Evolutionary conservation across 2,888 invertebrate genomes (phyloP), one percentile per base, ranked within the genome.

Genomic region (Yponomeuta evonymella): DNA sequence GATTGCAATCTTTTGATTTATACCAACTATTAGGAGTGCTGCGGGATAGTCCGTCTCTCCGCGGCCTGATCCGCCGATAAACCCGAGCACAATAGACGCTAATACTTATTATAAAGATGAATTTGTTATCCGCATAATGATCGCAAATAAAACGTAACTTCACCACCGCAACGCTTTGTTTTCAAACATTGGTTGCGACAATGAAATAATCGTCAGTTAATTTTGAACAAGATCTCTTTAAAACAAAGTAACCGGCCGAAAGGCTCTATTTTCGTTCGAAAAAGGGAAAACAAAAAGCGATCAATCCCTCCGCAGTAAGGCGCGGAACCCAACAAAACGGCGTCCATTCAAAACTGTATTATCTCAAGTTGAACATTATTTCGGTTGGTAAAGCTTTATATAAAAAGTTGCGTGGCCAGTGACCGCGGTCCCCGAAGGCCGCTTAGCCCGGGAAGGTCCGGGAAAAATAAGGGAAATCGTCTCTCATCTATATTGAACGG

Each of bases 1-100:
- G 91, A 92, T 91, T 90, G 92, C 90, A 90, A 92, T 92, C 92
- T 92, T 92, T 91, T 92, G 92, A 92, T 92, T 92, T 92, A 92
- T 92, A 90, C 89, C 90, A 90, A 92, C 91, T 92, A 92, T 92
- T 92, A 92, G 92, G 90, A 90, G 86, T 85, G 85, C 80, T 84
- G 85, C 85, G 86, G 90, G 87, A 85, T 88, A 85, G 86, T 90
- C 86, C 85, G 90, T 90, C 88, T 89, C 84, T 77, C 78, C n/a
- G 51, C 48, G 84, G 81, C 84, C 84, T 86, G 88, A 90, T 90
- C 80, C 78, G 76, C 76, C 83, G 91, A 90, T 91, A 91, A 89
- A 82, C 83, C 77, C 75, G 82, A 85, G 86, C 88, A 88, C 87
- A 81, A 88, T 88, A 87, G 82, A 86, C 83, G 83, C 86, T 86